phyloP scores from a whole-genome alignment of 2,113 vertebrate species.

The Orthonyx spaldingii region DNA sequence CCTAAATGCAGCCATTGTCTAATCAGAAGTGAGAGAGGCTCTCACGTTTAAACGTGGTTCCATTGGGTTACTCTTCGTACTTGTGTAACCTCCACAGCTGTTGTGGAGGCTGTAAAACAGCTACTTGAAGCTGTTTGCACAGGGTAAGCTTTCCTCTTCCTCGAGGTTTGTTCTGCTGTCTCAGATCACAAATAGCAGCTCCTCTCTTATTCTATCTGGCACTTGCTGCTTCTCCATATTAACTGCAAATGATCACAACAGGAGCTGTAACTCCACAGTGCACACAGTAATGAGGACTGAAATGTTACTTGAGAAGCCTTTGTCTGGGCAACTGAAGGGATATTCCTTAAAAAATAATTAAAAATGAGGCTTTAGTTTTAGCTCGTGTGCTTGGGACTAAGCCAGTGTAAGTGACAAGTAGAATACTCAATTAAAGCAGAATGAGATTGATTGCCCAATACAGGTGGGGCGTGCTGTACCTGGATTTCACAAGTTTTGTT shows the following conservation, averaged over 20 bases:
- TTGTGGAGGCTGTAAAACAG: not conserved
- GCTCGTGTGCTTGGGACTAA: not conserved
- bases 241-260: not conserved
- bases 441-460: not conserved
- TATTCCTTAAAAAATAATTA: not conserved
- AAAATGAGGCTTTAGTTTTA: not conserved
- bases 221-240: not conserved
- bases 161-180: not conserved
- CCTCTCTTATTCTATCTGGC: not conserved
- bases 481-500: not conserved
- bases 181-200: not conserved
- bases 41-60: not conserved
- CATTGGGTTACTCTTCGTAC: not conserved
- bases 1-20: not conserved
- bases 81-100: not conserved
- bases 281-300: not conserved
- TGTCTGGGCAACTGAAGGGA: not conserved
- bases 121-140: not conserved
- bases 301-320: not conserved
- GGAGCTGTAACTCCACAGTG: not conserved
- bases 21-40: not conserved
- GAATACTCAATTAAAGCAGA: not conserved
- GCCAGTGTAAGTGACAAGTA: not conserved
- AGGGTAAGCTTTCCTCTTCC: not conserved
- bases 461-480: not conserved